Evolutionary conservation across 2,113 vertebrate species (phyloP).

Genomic region (Edolisoma coerulescens): DNA sequence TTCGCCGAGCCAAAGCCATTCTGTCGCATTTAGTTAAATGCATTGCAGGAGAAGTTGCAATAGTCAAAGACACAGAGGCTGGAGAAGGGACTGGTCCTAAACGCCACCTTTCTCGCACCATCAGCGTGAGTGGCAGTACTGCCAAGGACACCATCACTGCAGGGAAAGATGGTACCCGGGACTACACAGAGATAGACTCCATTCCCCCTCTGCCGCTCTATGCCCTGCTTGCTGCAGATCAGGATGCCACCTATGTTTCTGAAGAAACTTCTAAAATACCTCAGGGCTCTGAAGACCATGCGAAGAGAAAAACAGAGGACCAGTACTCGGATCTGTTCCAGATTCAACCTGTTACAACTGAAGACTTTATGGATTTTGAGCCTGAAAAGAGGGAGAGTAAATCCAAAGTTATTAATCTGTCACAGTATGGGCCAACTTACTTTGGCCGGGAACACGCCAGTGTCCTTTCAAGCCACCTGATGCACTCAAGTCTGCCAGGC

Average conservation of each 20-base stretch:
- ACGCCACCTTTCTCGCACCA: slow-evolving; percentile 93
- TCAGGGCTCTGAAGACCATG: slow-evolving; percentile 74
- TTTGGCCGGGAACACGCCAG: slow-evolving; percentile 96
- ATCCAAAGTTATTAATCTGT: slow-evolving; percentile 94
- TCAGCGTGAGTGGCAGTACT: slow-evolving; percentile 96
- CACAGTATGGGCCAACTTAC: slow-evolving; percentile 93
- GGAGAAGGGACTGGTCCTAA: slow-evolving; percentile 86
- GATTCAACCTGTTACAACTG: slow-evolving; percentile 85
- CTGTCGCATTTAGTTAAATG: slow-evolving; percentile 97
- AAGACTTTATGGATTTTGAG: slow-evolving; percentile 92
- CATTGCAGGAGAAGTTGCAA: slow-evolving; percentile 94
- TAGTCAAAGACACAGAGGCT: slow-evolving; percentile 90
- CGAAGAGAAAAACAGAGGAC: slow-evolving; percentile 79
- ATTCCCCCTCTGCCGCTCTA: slow-evolving; percentile 93
- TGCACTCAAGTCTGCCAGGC: slow-evolving; percentile 97
- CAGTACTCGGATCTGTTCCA: slow-evolving; percentile 95
- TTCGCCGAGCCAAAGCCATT: slow-evolving; percentile 94
- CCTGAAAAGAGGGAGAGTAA: slow-evolving; percentile 90
- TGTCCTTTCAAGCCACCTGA: slow-evolving; percentile 95
- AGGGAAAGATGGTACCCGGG: slow-evolving; percentile 92
- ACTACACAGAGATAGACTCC: slow-evolving; percentile 98
- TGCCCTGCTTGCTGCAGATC: slow-evolving; percentile 89
- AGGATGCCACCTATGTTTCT: slow-evolving; percentile 83
- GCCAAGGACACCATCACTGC: slow-evolving; percentile 94
- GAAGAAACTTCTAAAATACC: slow-evolving; percentile 83